These are phyloP conservation scores for Orycteropus afer DNA, from an alignment of 2,113 vertebrate species.

Conservation along the genomic window DNA sequence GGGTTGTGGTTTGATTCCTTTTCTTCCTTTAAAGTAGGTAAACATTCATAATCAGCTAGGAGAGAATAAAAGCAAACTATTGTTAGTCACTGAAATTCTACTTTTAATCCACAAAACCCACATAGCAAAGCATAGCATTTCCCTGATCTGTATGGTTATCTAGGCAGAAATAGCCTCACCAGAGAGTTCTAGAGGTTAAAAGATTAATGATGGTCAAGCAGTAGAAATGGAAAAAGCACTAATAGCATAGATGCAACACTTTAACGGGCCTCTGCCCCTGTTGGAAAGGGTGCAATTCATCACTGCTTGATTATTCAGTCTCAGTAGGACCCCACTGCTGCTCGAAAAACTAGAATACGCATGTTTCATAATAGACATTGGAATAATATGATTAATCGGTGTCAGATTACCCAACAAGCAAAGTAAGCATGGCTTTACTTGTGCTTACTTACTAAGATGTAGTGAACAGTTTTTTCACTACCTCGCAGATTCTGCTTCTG, in stretches of 20 bases:
- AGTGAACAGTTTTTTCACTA: neutral
- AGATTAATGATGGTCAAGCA: neutral
- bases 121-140: neutral
- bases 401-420: neutral
- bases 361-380: neutral
- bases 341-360: neutral
- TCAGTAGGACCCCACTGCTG: neutral
- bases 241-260: neutral
- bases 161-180: neutral
- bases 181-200: constrained; percentile 1
- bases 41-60: constrained; percentile 84
- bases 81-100: constrained; percentile 58
- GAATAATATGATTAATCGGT: neutral
- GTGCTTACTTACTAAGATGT: neutral
- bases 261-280: neutral
- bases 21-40: constrained; percentile 89
- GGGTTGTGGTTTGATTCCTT: constrained; percentile 84
- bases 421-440: neutral
- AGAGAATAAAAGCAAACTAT: constrained; percentile 53
- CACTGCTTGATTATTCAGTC: neutral
- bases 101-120: neutral
- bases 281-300: neutral
- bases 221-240: neutral
- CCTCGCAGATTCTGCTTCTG: neutral
- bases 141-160: neutral